These are phyloP conservation scores for Columba janthina DNA, from an alignment of 2,113 vertebrate genomes.

Conservation along the genomic window DNA sequence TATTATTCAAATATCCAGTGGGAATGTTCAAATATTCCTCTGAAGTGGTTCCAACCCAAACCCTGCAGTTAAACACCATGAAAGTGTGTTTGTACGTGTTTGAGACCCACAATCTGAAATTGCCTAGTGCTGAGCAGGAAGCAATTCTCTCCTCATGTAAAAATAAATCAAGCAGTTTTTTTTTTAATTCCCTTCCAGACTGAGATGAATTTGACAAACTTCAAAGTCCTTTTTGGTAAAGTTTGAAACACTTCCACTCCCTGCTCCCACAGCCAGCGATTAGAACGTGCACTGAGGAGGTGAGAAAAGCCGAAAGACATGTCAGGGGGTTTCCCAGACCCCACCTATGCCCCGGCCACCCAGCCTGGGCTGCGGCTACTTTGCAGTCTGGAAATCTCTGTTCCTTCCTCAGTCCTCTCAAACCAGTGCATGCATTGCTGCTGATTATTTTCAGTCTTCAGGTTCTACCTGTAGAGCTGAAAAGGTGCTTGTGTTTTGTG, in stretches of 20 bases:
- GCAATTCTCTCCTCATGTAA: neutral
- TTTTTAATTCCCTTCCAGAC: neutral
- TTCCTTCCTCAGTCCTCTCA: neutral
- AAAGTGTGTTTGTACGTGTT: neutral
- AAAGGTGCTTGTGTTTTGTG: neutral
- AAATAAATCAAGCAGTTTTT: neutral
- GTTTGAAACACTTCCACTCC: neutral
- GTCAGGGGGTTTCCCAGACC: neutral
- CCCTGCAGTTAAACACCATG: neutral
- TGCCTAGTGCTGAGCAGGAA: neutral
- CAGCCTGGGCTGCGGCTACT: neutral
- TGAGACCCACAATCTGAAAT: neutral
- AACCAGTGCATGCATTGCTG: neutral
- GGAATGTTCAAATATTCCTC: slow-evolving; percentile 27
- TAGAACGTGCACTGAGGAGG: fast-evolving
- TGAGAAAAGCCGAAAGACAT: fast-evolving
- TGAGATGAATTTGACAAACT: neutral
- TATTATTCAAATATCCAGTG: slow-evolving; percentile 20
- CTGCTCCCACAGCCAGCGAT: neutral
- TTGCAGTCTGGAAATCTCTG: neutral
- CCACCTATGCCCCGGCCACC: fast-evolving
- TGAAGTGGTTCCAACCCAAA: slow-evolving; percentile 40
- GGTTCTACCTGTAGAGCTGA: neutral
- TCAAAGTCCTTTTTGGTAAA: neutral
- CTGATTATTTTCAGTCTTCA: neutral